A percentile compares a stretch with the other conserved stretches of the same genome.
Evolutionary conservation across 92 coral and sea anemone species (phyloP).

Genomic region (Isaurus tuberculatus): DNA sequence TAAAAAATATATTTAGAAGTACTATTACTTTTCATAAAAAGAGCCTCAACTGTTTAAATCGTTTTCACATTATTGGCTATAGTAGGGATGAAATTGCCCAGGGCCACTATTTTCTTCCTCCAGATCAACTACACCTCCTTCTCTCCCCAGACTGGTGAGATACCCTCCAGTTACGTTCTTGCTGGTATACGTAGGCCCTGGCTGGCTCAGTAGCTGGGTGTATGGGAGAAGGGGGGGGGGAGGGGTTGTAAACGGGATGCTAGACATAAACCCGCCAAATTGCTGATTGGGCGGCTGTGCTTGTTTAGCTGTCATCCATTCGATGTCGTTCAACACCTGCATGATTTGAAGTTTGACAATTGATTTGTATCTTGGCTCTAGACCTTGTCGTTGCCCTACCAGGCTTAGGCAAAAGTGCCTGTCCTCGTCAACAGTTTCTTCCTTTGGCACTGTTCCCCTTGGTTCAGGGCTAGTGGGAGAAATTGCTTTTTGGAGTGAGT

Average conservation of each 20-base stretch:
- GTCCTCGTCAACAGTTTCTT: constrained; percentile 5
- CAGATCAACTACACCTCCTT: not conserved
- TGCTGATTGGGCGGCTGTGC: not conserved
- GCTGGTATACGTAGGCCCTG: not conserved
- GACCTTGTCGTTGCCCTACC: not conserved
- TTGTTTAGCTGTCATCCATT: constrained; percentile 16
- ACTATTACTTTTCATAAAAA: not conserved
- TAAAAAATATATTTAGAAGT: not conserved
- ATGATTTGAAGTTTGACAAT: constrained; percentile 1
- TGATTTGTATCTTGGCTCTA: constrained; percentile 15
- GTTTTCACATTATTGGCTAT: not conserved
- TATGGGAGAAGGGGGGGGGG: too few relatives aligned
- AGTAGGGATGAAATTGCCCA: not conserved
- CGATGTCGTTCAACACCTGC: constrained; percentile 6
- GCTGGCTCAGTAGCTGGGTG: not conserved
- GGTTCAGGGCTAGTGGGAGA: not conserved
- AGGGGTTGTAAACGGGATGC: not conserved
- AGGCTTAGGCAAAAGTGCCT: not conserved
- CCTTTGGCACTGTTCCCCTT: not conserved
- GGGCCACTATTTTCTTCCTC: constrained; percentile 1
- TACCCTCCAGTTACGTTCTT: not conserved
- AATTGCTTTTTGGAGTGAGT: not conserved
- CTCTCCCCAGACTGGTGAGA: not conserved
- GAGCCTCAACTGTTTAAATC: not conserved
- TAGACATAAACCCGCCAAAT: not conserved